phyloP scores from a whole-genome alignment of 2,797 vertebrate species.

The Tapera naevia region DNA sequence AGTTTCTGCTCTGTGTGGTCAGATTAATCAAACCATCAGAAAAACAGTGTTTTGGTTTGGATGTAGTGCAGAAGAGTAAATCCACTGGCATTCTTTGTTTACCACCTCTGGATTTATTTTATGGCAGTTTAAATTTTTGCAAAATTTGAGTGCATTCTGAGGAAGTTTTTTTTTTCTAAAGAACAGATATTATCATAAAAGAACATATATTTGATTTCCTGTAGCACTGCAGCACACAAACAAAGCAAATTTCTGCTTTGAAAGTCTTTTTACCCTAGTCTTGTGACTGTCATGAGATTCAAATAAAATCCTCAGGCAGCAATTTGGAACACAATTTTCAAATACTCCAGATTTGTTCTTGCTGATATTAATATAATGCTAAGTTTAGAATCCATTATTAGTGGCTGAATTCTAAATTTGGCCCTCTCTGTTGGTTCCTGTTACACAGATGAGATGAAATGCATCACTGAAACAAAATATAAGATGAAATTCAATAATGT shows the following conservation, averaged over 20 bases:
- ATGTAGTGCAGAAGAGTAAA: neutral
- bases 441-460: slow-evolving; percentile 51
- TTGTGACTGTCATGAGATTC: slow-evolving; percentile 54
- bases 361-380: slow-evolving; percentile 63
- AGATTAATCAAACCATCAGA: neutral
- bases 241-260: slow-evolving; percentile 14
- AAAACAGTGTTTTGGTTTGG: neutral
- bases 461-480: slow-evolving; percentile 48
- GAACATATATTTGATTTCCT: slow-evolving; percentile 15
- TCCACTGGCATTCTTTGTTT: neutral
- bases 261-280: slow-evolving; percentile 36
- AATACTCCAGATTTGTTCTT: slow-evolving; percentile 58
- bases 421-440: slow-evolving; percentile 45
- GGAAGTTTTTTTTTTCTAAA: neutral
- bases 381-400: slow-evolving; percentile 67
- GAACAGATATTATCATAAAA: neutral
- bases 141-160: neutral
- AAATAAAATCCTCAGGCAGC: slow-evolving; percentile 55
- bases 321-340: slow-evolving; percentile 58
- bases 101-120: neutral
- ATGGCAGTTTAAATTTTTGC: neutral
- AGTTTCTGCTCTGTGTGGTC: neutral
- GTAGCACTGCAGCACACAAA: slow-evolving; percentile 1
- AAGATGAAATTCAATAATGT: slow-evolving; percentile 32
- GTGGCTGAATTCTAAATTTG: slow-evolving; percentile 57